phyloP scores from a whole-genome alignment of 2,888 invertebrate genomes.

The Syritta pipiens region DNA sequence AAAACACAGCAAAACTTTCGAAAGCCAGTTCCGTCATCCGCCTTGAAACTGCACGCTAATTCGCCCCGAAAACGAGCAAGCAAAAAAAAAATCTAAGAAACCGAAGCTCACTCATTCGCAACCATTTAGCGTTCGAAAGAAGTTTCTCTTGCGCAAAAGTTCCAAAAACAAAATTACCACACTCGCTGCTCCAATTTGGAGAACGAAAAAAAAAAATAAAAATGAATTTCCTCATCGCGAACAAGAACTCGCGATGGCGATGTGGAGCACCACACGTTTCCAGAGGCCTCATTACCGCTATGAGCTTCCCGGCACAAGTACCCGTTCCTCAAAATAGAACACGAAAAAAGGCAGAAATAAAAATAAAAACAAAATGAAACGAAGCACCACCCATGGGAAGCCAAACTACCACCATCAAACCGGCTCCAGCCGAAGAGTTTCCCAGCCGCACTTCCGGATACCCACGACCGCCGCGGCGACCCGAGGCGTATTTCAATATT shows the following conservation, averaged over 20 bases:
- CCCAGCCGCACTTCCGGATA: slow-evolving; percentile 42
- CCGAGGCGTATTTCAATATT: slow-evolving; percentile 55
- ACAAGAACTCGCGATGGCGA: neutral
- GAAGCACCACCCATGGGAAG: slow-evolving; percentile 23
- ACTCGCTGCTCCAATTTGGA: slow-evolving; percentile 29
- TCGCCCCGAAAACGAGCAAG: no score
- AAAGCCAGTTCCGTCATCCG: no score
- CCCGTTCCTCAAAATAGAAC: slow-evolving; percentile 9
- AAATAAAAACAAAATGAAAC: no score
- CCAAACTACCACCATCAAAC: neutral
- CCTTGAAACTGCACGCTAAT: no score
- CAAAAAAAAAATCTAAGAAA: no score
- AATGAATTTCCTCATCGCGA: no score
- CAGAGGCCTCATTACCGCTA: slow-evolving; percentile 21
- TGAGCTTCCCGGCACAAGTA: neutral
- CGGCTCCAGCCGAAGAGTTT: slow-evolving; percentile 1
- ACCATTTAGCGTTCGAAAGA: neutral
- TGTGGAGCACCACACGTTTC: slow-evolving; percentile 30
- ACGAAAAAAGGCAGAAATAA: no score
- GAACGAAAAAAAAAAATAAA: no score
- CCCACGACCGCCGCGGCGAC: neutral
- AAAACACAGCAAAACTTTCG: no score
- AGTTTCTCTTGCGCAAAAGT: slow-evolving; percentile 35
- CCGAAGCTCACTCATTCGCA: slow-evolving; percentile 11
- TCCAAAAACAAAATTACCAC: slow-evolving; percentile 28